Conservation (phyloP, 2,888 invertebrate species). For the Cyclophora albipunctata region DNA sequence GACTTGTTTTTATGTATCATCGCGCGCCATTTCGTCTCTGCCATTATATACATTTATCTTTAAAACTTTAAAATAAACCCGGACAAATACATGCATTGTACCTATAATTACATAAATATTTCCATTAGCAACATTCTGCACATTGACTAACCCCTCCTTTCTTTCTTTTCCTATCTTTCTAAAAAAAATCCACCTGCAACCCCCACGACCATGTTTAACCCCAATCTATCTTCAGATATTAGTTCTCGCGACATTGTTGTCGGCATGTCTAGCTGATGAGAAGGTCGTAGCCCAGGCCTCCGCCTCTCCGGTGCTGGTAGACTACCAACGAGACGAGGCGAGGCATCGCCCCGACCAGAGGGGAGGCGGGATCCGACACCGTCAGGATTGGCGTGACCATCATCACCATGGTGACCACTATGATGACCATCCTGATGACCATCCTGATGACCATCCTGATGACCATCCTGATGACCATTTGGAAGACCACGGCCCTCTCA, state of each 20-base stretch:
- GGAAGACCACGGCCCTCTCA: conserved; percentile 20
- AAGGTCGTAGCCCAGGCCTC: conserved; percentile 3
- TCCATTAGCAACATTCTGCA: too few species aligned
- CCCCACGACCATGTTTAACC: too few species aligned
- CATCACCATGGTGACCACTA: conserved; percentile 8
- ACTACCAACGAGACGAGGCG: conserved; percentile 8
- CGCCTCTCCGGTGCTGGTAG: conserved; percentile 1
- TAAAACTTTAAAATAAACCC: too few species aligned
- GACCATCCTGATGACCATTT: conserved; percentile 10
- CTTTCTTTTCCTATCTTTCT: too few species aligned
- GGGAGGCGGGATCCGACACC: conserved; percentile 5
- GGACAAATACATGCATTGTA: too few species aligned
- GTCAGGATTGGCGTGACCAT: conserved; percentile 3
- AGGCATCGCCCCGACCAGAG: conserved; percentile 3
- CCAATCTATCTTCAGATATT: conserved; percentile 19
- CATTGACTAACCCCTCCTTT: too few species aligned
- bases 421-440: conserved; percentile 2
- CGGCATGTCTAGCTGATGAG: conserved; percentile 13
- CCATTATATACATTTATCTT: too few species aligned
- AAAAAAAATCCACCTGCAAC: too few species aligned
- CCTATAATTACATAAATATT: too few species aligned
- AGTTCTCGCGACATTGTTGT: conserved; percentile 17
- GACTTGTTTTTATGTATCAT: too few species aligned
- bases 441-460: not conserved
- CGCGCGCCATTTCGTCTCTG: too few species aligned